Evolutionary conservation across 2,888 invertebrate genomes (phyloP), one percentile per base, ranked within the genome.

Genomic region (Leptinotarsa rubiginosa): DNA sequence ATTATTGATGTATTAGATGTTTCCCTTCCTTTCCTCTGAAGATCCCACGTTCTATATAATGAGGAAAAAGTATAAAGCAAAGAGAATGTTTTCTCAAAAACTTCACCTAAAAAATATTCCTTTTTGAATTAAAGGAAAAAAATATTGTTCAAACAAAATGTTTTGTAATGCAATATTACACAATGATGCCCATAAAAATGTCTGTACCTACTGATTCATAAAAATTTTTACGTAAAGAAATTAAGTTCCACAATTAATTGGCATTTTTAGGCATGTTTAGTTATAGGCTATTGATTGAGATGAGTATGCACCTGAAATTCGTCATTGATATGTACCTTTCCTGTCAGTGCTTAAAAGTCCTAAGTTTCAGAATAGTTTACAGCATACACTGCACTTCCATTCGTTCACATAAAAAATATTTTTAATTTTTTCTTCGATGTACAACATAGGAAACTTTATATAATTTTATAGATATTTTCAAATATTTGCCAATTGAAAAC

Each of bases 281-380:
- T 41, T 47, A 69, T 31, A 47, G 56, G 56, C 31, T 54, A 25
- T 59, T 56, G 56, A 56, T 54, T 69, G 22, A 52, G 56, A 69
- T 69, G 49, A 69, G 69, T 54, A 69, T 69, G 69, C 69, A 54
- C 69, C 69, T 69, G 69, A 69, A 56, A 69, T 22, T 69, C 16
- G 69, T 69, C 69, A 69, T 69, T 69, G 69, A 69, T 69, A 56
- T 20, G 22, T 67, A 67, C 67, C 67, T 67, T 67, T 67, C 4
- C 65, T 67, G 67, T 67, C 67, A 67, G 50, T 15, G 31, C 41
- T 16, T 16, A 25, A 50, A 13, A 52, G 67, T 67, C 22, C 15
- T 10, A 67, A 67, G 1, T 49, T 67, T 50, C 22, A 22, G 41
- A 18, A 52, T 67, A 50, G 16, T 52, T 67, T 65, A 13, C 20